Conservation (phyloP, 2,888 invertebrate species). For the Drosophila algonquin region DNA sequence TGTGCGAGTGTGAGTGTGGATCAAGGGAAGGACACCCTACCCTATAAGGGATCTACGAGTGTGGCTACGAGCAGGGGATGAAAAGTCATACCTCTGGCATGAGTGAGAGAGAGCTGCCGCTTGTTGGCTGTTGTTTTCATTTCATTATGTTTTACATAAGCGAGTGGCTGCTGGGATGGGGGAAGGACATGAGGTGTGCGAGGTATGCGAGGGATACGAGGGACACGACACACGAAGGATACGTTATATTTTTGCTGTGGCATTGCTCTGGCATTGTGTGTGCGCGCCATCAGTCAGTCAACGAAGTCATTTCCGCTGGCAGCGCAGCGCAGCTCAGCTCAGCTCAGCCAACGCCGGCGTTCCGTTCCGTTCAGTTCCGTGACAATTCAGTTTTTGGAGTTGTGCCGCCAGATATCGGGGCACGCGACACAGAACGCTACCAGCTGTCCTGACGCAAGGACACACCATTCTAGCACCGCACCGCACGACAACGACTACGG, state of each 20-base stretch:
- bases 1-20: constrained; percentile 36
- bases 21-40: constrained; percentile 48
- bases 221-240: constrained; percentile 50
- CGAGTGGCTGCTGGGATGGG: constrained; percentile 38
- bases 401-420: constrained; percentile 84
- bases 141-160: constrained; percentile 71
- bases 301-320: constrained; percentile 82
- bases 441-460: constrained; percentile 32
- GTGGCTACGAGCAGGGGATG: constrained; percentile 75
- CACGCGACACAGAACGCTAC: constrained; percentile 40
- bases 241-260: constrained; percentile 58
- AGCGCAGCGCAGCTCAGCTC: constrained; percentile 29
- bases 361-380: constrained; percentile 86
- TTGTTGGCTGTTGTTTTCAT: constrained; percentile 60
- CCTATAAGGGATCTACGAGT: constrained; percentile 41
- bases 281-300: constrained; percentile 79
- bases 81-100: constrained; percentile 71
- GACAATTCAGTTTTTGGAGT: constrained; percentile 84
- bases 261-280: constrained; percentile 26
- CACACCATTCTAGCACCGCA: not conserved
- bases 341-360: constrained; percentile 63
- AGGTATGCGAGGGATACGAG: constrained; percentile 2
- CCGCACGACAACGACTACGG: not conserved
- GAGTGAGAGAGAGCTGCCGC: constrained; percentile 54
- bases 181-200: not conserved